A percentile compares a stretch with the other conserved stretches of the same genome.
These are phyloP conservation scores for Andrena marginata DNA, from an alignment of 2,888 invertebrate species.

Conservation along the genomic window DNA sequence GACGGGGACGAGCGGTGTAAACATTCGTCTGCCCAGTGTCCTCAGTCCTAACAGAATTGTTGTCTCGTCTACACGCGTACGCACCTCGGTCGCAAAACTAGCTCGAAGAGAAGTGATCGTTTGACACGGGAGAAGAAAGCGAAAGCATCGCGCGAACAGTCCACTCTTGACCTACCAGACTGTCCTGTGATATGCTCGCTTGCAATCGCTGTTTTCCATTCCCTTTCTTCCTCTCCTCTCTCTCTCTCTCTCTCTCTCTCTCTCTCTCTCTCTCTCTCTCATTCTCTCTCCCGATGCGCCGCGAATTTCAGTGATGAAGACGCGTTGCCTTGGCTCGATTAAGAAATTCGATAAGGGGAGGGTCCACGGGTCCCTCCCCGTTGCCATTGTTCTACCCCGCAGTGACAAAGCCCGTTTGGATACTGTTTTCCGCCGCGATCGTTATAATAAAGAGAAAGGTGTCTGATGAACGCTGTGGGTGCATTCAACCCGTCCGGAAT, in stretches of 20 bases:
- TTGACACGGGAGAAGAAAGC: conserved; percentile 21
- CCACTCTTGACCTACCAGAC: conserved; percentile 31
- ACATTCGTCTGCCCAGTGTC: neutral
- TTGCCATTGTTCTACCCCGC: conserved; percentile 35
- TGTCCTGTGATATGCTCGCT: neutral
- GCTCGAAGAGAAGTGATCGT: neutral
- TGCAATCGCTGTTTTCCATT: neutral
- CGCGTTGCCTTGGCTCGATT: neutral
- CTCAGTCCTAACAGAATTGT: neutral
- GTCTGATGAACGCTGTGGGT: conserved; percentile 69
- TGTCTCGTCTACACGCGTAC: neutral
- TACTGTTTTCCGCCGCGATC: conserved; percentile 52
- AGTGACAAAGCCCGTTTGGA: conserved; percentile 44
- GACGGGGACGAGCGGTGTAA: neutral
- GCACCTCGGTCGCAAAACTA: neutral
- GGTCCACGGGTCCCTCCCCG: neutral
- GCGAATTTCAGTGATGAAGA: neutral
- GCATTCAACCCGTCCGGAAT: conserved; percentile 78
- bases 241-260: neutral
- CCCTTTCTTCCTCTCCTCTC: neutral
- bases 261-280: neutral
- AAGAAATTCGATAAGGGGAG: conserved; percentile 30
- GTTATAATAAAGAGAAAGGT: conserved; percentile 46
- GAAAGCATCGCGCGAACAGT: neutral
- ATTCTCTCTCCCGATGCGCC: neutral